These are phyloP conservation scores for Pagrus major DNA, from an alignment of 2,113 vertebrate genomes.

Conservation along the genomic window DNA sequence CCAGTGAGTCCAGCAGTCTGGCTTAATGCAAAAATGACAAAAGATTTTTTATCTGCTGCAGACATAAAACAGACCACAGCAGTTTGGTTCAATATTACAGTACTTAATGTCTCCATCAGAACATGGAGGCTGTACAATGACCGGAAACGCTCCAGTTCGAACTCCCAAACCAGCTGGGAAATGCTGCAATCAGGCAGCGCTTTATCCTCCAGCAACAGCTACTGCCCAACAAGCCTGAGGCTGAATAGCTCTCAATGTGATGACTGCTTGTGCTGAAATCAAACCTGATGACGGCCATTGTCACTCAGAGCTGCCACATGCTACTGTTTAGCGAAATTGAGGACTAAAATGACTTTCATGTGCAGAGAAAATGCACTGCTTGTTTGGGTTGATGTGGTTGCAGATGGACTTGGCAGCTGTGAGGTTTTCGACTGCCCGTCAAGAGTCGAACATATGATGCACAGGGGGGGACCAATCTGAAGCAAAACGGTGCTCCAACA, in stretches of 20 bases:
- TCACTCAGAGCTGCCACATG: not conserved
- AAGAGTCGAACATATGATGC: not conserved
- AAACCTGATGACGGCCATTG: not conserved
- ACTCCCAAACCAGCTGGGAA: not conserved
- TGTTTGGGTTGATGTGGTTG: not conserved
- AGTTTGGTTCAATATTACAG: conserved; percentile 8
- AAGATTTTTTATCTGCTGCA: not conserved
- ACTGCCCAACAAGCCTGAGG: not conserved
- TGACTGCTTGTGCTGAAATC: not conserved
- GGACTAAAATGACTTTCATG: not conserved
- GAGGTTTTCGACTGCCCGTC: not conserved
- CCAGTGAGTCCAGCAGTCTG: not conserved
- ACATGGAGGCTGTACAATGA: not conserved
- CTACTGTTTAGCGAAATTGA: not conserved
- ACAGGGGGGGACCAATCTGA: not conserved
- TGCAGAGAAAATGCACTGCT: not conserved
- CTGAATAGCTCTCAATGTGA: not conserved
- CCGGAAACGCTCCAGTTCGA: not conserved
- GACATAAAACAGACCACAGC: conserved; percentile 3
- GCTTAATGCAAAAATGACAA: not conserved
- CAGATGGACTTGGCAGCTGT: not conserved
- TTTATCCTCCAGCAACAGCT: not conserved
- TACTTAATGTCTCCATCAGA: conserved; percentile 2
- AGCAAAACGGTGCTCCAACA: not conserved
- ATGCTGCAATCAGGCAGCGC: not conserved